Evolutionary conservation across 2,888 invertebrate species (phyloP).

Genomic region (Hydriomena furcata): DNA sequence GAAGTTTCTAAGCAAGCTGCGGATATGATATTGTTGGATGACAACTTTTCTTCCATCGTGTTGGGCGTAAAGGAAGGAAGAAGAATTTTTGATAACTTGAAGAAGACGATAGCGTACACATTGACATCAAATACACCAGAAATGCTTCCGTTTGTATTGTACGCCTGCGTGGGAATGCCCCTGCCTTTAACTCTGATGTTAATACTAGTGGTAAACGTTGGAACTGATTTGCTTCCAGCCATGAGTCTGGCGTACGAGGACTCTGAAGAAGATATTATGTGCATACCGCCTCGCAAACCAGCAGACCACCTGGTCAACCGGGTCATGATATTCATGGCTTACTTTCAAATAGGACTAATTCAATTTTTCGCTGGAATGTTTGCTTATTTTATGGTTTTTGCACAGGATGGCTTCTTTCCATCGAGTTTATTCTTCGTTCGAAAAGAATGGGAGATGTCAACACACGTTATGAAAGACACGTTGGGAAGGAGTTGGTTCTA

Average conservation of each 20-base stretch:
- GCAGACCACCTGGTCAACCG: slow-evolving; percentile 81
- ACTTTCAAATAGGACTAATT: slow-evolving; percentile 93
- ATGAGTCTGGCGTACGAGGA: slow-evolving; percentile 91
- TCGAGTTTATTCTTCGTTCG: slow-evolving; percentile 86
- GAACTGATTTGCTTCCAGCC: slow-evolving; percentile 91
- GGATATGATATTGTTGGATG: slow-evolving; percentile 95
- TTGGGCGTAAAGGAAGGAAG: slow-evolving; percentile 92
- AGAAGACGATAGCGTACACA: slow-evolving; percentile 93
- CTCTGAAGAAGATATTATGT: slow-evolving; percentile 90
- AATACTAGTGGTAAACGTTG: slow-evolving; percentile 89
- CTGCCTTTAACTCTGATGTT: slow-evolving; percentile 85
- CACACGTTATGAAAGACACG: slow-evolving; percentile 86
- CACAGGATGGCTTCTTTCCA: slow-evolving; percentile 90
- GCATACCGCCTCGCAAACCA: slow-evolving; percentile 79
- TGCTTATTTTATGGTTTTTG: slow-evolving; percentile 91
- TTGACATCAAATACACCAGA: slow-evolving; percentile 93
- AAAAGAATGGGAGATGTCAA: slow-evolving; percentile 87
- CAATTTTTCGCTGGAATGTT: slow-evolving; percentile 92
- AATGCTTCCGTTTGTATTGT: slow-evolving; percentile 91
- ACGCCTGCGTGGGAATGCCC: slow-evolving; percentile 89
- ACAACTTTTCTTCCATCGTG: slow-evolving; percentile 95
- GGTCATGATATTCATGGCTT: slow-evolving; percentile 90
- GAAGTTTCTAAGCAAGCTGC: slow-evolving; percentile 94
- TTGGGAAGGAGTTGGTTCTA: slow-evolving; percentile 90
- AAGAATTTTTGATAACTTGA: slow-evolving; percentile 93